These are phyloP conservation scores for Geopemphigus sp. DNA, from an alignment of 1,140 invertebrate species.

Conservation along the genomic window DNA sequence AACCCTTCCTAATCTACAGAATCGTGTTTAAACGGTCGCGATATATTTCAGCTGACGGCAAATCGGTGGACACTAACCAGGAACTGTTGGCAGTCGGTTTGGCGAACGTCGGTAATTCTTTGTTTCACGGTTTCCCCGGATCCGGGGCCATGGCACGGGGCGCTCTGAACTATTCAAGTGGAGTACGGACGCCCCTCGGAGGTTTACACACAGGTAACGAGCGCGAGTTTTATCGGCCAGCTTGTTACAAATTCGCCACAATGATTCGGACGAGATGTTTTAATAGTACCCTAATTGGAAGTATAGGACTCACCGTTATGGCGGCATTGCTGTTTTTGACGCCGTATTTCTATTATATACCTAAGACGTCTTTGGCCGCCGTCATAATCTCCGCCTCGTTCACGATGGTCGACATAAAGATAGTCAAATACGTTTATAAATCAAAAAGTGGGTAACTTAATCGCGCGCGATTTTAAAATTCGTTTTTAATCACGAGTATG, in stretches of 20 bases:
- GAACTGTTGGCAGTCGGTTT: constrained; percentile 80
- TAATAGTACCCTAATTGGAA: constrained; percentile 22
- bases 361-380: constrained; percentile 73
- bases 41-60: constrained; percentile 61
- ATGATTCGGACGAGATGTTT: not conserved
- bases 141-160: constrained; percentile 83
- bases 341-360: constrained; percentile 79
- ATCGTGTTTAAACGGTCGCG: no score
- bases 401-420: constrained; percentile 78
- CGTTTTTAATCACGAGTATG: no score
- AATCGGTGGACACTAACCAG: constrained; percentile 77
- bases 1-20: no score
- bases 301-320: constrained; percentile 69
- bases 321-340: constrained; percentile 75
- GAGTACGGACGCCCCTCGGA: constrained; percentile 80
- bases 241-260: not conserved
- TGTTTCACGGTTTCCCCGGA: constrained; percentile 80
- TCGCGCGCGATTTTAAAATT: no score
- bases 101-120: constrained; percentile 81
- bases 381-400: constrained; percentile 81
- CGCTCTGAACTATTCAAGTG: constrained; percentile 85
- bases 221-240: not conserved
- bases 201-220: constrained; percentile 76
- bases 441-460: constrained; percentile 66
- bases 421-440: constrained; percentile 72